Evolutionary conservation across 2,888 invertebrate species (phyloP), one percentile per base, ranked within the genome.

Genomic region (Agriopis aurantiaria): DNA sequence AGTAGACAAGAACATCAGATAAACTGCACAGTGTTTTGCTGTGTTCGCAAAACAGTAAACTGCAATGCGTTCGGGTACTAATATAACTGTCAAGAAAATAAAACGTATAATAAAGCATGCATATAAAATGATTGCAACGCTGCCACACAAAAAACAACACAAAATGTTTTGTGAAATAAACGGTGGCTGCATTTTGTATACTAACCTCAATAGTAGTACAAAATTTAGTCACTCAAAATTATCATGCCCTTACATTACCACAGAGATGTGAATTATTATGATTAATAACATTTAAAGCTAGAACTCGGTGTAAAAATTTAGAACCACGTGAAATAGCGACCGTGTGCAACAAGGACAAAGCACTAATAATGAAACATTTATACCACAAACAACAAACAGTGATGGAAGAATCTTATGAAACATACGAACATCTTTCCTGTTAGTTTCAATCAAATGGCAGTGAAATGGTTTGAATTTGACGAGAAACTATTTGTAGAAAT

Each of bases 91-190:
- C 3, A 41, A 56, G 23, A 33, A 56, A 46, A 33, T 58, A 46
- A 57, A 57, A 57, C 10, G 43, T 9, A 48, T 33, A 12, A n/a
- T 12, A 12, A 49, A 33, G 46, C 64, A 68, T 64, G 49, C 58
- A 53, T 14, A 45, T n/a, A 61, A 52, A 43, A 55, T 23, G n/a
- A 64, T 59, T 64, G 68, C 68, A 49, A 69, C 64, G 60, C 68
- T 64, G 68, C 68, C 68, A 69, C 59, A 58, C 68, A 46, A 12
- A 12, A 6, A 0, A 45, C 55, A 40, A 62, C 14, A 58, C 62
- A 51, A 62, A 57, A 61, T 55, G 49, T 23, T 51, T 7, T 8
- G 41, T 49, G 17, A 56, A 17, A n/a, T 41, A 51, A 57, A 3
- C 17, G 65, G 59, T 55, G 66, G 55, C 55, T 48, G 60, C 41